Conservation (phyloP, 2,888 invertebrate genomes). For the Lasioglossum pauxillum region DNA sequence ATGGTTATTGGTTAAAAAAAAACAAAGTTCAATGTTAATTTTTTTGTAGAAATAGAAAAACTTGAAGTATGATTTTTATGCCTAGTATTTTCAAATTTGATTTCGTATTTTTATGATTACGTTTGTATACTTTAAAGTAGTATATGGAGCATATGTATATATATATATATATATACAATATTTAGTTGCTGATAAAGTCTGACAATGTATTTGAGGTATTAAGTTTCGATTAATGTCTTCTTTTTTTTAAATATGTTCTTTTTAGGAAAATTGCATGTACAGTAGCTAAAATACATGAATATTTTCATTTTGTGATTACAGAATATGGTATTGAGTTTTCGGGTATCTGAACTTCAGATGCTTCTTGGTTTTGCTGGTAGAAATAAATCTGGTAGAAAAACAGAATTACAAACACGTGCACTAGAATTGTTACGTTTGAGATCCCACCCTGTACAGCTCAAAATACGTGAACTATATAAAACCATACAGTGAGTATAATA, state of each 20-base stretch:
- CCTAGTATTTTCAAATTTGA: slow-evolving; percentile 35
- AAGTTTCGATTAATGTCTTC: not conserved
- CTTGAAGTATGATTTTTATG: slow-evolving; percentile 61
- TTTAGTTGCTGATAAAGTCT: slow-evolving; percentile 1
- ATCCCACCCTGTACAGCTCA: slow-evolving; percentile 87
- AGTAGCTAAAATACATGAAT: slow-evolving; percentile 14
- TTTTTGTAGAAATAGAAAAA: slow-evolving; percentile 31
- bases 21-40: slow-evolving; percentile 21
- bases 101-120: slow-evolving; percentile 33
- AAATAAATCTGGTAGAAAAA: slow-evolving; percentile 92
- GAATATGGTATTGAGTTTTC: slow-evolving; percentile 88
- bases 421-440: slow-evolving; percentile 89
- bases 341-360: slow-evolving; percentile 94
- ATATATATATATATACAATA: too few relatives aligned
- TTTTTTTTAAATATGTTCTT: not conserved
- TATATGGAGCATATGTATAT: slow-evolving; percentile 17
- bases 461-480: slow-evolving; percentile 89
- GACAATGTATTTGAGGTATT: slow-evolving; percentile 6
- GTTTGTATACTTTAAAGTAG: not conserved
- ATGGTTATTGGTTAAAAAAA: slow-evolving; percentile 21
- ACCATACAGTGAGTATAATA: slow-evolving; percentile 86
- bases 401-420: slow-evolving; percentile 91
- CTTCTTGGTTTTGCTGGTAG: slow-evolving; percentile 92
- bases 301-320: slow-evolving; percentile 74
- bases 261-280: slow-evolving; percentile 11